phyloP scores from a whole-genome alignment of 2,113 vertebrate genomes.

The Chionomys nivalis region DNA sequence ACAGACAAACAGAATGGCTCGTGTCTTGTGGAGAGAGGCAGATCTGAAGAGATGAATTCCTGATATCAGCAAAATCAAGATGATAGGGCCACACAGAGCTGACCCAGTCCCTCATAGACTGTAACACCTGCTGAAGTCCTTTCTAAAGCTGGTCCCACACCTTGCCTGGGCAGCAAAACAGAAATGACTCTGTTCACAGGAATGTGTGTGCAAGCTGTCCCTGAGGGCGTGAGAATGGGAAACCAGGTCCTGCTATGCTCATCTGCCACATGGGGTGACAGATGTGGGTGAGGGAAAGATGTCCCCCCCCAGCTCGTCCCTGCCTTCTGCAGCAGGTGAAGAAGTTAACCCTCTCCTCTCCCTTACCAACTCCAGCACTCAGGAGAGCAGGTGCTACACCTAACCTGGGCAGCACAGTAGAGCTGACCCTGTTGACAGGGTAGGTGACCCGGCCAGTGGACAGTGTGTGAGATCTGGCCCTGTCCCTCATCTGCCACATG shows the following conservation, averaged over 20 bases:
- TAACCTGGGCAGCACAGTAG: background rate
- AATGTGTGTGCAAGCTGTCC: too few relatives aligned
- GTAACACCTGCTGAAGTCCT: background rate
- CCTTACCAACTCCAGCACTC: background rate
- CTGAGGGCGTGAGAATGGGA: too few relatives aligned
- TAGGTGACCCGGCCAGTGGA: too few relatives aligned
- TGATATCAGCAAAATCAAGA: background rate
- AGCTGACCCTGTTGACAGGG: background rate
- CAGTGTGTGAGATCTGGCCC: too few relatives aligned
- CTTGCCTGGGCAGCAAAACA: background rate
- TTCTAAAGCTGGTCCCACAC: background rate
- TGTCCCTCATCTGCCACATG: too few relatives aligned
- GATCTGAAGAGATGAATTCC: background rate
- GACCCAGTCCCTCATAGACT: too few relatives aligned
- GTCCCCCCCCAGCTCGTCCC: background rate
- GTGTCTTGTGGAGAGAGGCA: background rate
- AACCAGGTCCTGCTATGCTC: background rate
- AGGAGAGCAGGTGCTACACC: background rate
- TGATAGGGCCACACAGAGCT: background rate
- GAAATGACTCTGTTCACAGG: too few relatives aligned
- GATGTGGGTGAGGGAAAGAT: background rate
- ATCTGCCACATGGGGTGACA: background rate
- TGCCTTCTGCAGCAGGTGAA: background rate
- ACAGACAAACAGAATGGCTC: background rate
- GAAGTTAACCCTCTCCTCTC: too few relatives aligned